Evolutionary conservation across 37 sponge, comb jelly and placozoan genomes (phyloP).

Genomic region (Dysidea cf. avara): DNA sequence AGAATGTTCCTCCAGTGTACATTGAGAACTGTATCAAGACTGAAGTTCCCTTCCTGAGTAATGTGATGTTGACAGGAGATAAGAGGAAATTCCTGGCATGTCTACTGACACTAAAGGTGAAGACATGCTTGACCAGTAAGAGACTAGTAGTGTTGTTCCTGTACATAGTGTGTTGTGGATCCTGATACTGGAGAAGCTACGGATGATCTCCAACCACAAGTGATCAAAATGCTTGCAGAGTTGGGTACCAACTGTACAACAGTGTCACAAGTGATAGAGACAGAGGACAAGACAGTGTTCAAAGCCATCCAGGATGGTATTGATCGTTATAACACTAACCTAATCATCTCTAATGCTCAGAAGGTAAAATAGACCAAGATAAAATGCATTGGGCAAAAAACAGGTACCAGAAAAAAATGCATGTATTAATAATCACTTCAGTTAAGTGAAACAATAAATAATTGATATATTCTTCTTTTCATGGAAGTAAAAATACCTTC

Average conservation of each 20-base stretch:
- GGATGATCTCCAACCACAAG: conserved; percentile 53
- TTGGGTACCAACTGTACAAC: conserved; percentile 58
- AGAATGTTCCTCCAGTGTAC: conserved; percentile 82
- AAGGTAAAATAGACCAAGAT: conserved; percentile 35
- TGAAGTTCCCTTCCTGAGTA: conserved; percentile 63
- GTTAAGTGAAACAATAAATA: too few species aligned
- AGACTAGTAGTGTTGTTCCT: not conserved
- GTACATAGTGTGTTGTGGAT: conserved; percentile 75
- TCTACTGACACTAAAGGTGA: conserved; percentile 70
- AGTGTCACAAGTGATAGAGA: conserved; percentile 72
- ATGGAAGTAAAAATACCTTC: too few species aligned
- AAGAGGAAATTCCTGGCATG: conserved; percentile 57
- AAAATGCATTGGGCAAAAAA: not conserved
- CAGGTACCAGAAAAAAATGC: not conserved
- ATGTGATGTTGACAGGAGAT: conserved; percentile 73
- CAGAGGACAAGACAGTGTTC: conserved; percentile 56
- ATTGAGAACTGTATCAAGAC: conserved; percentile 67
- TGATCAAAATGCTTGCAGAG: conserved; percentile 6
- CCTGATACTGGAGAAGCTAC: conserved; percentile 66
- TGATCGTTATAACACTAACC: conserved; percentile 58
- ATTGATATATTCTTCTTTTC: too few species aligned
- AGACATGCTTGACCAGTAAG: not conserved
- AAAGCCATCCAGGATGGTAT: conserved; percentile 76
- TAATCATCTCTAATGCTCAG: conserved; percentile 74
- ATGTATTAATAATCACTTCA: too few species aligned